phyloP scores from a whole-genome alignment of 2,113 vertebrate genomes.

The Ceratotherium simum region DNA sequence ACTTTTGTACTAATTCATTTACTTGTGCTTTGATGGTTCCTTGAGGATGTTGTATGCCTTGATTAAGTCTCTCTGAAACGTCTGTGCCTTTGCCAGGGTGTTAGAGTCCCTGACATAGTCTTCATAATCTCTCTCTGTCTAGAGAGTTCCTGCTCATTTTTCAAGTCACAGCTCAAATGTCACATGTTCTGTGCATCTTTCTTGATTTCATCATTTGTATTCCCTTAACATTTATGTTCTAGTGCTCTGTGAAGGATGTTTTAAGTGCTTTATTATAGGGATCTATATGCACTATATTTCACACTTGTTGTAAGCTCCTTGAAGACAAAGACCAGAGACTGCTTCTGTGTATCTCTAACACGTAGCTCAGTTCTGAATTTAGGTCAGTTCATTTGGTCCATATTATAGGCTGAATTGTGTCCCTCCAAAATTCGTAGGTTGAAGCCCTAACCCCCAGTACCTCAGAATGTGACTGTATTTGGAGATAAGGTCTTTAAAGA shows the following conservation, averaged over 20 bases:
- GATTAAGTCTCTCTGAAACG: not conserved
- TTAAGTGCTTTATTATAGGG: not conserved
- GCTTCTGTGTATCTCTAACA: accelerated
- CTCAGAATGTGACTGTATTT: not conserved
- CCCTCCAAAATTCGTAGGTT: not conserved
- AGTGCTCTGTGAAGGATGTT: not conserved
- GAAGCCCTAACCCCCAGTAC: not conserved
- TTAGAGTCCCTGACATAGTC: too few species aligned
- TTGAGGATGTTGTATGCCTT: not conserved
- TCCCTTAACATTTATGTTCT: not conserved
- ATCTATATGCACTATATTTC: not conserved
- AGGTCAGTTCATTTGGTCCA: not conserved
- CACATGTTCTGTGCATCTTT: not conserved
- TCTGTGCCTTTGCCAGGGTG: not conserved
- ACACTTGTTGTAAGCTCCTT: not conserved
- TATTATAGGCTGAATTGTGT: not conserved
- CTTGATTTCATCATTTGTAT: not conserved
- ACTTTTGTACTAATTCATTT: not conserved
- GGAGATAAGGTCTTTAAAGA: not conserved
- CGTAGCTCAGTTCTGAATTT: not conserved
- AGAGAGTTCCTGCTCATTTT: not conserved
- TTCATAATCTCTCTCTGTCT: not conserved
- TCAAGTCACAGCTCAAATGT: not conserved
- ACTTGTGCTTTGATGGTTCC: not conserved
- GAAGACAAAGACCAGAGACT: too few species aligned